Evolutionary conservation across 2,797 vertebrate species (phyloP).

Genomic region (Pterois miles): DNA sequence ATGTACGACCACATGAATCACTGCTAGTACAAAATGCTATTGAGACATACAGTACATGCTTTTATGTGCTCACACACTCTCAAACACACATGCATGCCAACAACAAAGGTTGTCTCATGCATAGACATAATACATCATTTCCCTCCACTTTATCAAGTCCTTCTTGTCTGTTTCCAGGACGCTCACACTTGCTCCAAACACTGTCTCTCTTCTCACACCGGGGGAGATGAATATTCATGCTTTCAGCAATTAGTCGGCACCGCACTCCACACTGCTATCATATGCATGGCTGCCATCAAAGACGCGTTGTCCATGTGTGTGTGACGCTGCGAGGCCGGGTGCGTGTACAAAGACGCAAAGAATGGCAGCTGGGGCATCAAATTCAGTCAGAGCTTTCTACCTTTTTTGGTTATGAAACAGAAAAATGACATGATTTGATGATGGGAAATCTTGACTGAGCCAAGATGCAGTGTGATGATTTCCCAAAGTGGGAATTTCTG

Average conservation of each 20-base stretch:
- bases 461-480: constrained; percentile 39
- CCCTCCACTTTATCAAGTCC: constrained; percentile 36
- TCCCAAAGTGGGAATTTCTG: constrained; percentile 25
- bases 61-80: background rate
- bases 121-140: constrained; percentile 45
- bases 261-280: constrained; percentile 29
- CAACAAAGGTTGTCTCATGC: constrained; percentile 48
- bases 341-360: constrained; percentile 7
- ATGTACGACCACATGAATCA: background rate
- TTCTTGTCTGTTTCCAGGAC: constrained; percentile 50
- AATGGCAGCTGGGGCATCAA: constrained; percentile 36
- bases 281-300: constrained; percentile 60
- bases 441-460: constrained; percentile 43
- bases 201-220: constrained; percentile 26
- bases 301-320: constrained; percentile 17
- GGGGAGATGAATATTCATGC: constrained; percentile 72
- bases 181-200: constrained; percentile 34
- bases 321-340: constrained; percentile 10
- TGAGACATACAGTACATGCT: background rate
- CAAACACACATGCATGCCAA: constrained; percentile 1
- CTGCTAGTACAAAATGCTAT: background rate
- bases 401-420: constrained; percentile 38
- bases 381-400: constrained; percentile 28
- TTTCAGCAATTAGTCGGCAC: constrained; percentile 65
- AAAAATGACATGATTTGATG: constrained; percentile 35